Evolutionary conservation across 2,113 vertebrate genomes (phyloP), one percentile per base, ranked within the genome.

Genomic region (Polypterus senegalus): DNA sequence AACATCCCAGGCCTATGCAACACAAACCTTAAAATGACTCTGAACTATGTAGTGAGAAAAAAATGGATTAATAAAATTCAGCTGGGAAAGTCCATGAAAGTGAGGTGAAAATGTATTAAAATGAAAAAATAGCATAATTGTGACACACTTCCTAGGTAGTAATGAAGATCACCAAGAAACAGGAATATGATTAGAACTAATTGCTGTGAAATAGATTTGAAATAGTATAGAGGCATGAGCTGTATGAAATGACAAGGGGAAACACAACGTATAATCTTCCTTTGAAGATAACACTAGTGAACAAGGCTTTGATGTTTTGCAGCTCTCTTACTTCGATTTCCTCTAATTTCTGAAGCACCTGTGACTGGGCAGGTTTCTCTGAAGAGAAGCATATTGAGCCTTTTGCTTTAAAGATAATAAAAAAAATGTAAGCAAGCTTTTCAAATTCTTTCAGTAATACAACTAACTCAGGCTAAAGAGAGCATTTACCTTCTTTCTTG

Each of bases 181-280:
- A 48, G 64, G 52, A 68, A 71, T 72, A 75, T 72, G 77, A 81
- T 78, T 77, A 72, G 71, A 72, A 72, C 71, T 71, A 71, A 68
- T 75, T 67, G 73, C 71, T 80, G 74, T 76, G 77, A 79, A 79
- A 81, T 73, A 73, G 68, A 71, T 75, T 69, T 74, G 63, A 76
- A 76, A 74, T 61, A 66, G 73, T 72, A 63, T 68, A 66, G 60
- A 65, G 66, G 59, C 48, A 53, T 61, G 66, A 72, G 64, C 72
- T 65, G 65, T 63, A 45, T 57, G 51, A 59, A 53, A 51, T 51
- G 60, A 59, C 59, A 61, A 61, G 59, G 27, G 62, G 65, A 62
- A 59, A 57, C 46, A 48, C 56, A 57, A 51, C 62, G 74, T 69
- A 58, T 58, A 76, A 71, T 70, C 67, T 65, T 47, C 70, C 69